These are phyloP conservation scores for Norana najaformis DNA, from an alignment of 2,888 invertebrate species.

Conservation along the genomic window DNA sequence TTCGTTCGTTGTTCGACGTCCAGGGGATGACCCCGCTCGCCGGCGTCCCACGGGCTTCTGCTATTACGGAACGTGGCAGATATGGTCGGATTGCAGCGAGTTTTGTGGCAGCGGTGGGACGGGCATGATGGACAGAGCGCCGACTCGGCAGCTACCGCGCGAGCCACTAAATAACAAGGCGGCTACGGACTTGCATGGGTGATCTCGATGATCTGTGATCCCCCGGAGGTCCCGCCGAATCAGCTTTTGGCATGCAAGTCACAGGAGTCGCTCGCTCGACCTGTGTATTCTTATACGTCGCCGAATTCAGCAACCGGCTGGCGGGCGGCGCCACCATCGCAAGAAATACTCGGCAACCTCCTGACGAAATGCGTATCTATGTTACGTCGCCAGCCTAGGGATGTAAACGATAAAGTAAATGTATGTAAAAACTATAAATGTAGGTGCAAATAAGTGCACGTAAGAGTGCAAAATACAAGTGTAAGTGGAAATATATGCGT, in stretches of 20 bases:
- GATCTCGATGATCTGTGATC: constrained; percentile 25
- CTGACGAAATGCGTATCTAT: background rate
- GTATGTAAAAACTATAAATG: background rate
- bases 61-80: constrained; percentile 22
- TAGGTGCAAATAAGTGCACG: background rate
- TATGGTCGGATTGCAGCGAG: constrained; percentile 27
- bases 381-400: background rate
- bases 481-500: background rate
- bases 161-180: constrained; percentile 25
- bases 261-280: constrained; percentile 22
- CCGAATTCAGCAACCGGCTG: background rate
- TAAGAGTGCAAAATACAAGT: background rate
- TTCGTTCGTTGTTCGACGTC: background rate
- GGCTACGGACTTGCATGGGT: constrained; percentile 23
- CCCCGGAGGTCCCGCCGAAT: constrained; percentile 16
- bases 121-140: constrained; percentile 23
- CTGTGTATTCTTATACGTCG: background rate
- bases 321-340: constrained; percentile 5
- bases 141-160: constrained; percentile 7
- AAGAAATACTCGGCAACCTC: background rate
- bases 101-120: constrained; percentile 26
- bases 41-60: constrained; percentile 18
- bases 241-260: constrained; percentile 26
- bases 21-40: constrained; percentile 23
- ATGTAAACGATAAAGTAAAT: background rate